These are phyloP conservation scores for Tenualosa ilisha DNA, from an alignment of 2,797 vertebrate species.

Conservation along the genomic window DNA sequence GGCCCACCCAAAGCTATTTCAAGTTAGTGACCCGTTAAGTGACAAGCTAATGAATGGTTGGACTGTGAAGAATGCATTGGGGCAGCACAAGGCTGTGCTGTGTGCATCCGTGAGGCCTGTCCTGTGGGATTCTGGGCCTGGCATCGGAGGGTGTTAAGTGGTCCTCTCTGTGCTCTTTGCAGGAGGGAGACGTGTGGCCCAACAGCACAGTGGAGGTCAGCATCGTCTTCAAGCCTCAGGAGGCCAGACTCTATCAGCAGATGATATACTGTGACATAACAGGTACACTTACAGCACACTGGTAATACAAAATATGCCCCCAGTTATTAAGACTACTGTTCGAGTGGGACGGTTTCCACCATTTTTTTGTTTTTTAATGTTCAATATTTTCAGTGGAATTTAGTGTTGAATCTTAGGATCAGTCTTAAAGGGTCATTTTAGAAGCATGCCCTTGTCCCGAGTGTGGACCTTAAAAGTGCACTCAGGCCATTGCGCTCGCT, in stretches of 20 bases:
- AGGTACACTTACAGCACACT: conserved; percentile 63
- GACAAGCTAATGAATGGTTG: not conserved
- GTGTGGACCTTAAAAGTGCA: not conserved
- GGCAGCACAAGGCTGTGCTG: not conserved
- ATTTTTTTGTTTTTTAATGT: not conserved
- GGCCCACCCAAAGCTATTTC: not conserved
- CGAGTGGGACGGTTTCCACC: not conserved
- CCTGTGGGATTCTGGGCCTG: not conserved
- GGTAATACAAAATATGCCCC: not conserved
- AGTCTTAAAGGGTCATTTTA: not conserved
- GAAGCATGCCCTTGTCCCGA: not conserved
- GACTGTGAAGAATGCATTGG: not conserved
- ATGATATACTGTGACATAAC: conserved; percentile 83
- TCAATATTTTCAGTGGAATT: not conserved
- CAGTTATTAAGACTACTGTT: not conserved
- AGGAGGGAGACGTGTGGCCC: conserved; percentile 87
- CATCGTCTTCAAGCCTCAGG: conserved; percentile 79
- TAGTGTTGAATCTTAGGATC: not conserved
- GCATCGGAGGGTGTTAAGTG: not conserved
- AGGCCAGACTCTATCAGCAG: conserved; percentile 77
- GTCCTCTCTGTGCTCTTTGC: not conserved
- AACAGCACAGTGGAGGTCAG: conserved; percentile 73
- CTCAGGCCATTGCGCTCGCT: not conserved
- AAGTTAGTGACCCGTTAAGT: not conserved
- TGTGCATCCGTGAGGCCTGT: not conserved